These are phyloP conservation scores for Colostygia pectinataria DNA, from an alignment of 2,888 invertebrate genomes.

Conservation along the genomic window DNA sequence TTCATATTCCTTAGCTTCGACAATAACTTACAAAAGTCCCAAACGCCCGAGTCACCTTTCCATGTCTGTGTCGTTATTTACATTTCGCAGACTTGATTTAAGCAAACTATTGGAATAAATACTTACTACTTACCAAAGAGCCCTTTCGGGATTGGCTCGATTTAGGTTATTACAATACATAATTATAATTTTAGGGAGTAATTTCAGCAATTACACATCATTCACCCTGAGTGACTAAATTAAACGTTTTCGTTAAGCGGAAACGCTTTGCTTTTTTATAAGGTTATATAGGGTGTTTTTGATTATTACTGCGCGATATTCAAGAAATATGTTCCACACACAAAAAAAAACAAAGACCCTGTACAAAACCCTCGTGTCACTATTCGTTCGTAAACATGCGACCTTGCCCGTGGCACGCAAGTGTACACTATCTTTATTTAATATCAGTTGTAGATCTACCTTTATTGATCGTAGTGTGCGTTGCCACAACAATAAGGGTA, in stretches of 20 bases:
- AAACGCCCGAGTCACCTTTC: slow-evolving; percentile 23
- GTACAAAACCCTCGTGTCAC: neutral
- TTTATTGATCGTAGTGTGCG: slow-evolving; percentile 10
- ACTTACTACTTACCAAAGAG: too few relatives aligned
- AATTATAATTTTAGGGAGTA: too few relatives aligned
- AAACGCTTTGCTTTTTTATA: too few relatives aligned
- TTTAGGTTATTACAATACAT: too few relatives aligned
- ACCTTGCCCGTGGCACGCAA: slow-evolving; percentile 19
- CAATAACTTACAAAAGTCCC: slow-evolving; percentile 21
- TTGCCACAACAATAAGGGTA: slow-evolving; percentile 9
- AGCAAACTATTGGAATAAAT: neutral
- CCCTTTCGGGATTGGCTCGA: too few relatives aligned
- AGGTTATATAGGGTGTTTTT: too few relatives aligned
- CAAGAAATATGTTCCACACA: too few relatives aligned
- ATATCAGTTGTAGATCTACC: slow-evolving; percentile 15
- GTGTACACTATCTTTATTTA: neutral
- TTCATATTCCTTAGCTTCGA: slow-evolving; percentile 1
- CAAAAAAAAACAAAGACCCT: too few relatives aligned
- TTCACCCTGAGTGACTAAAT: too few relatives aligned
- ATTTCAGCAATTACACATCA: too few relatives aligned
- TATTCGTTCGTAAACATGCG: neutral
- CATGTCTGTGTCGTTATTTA: neutral
- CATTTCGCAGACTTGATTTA: neutral
- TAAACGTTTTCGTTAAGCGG: too few relatives aligned
- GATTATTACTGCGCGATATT: too few relatives aligned